These are phyloP conservation scores for Lepidotrigona ventralis DNA, from an alignment of 1,140 invertebrate species.

Conservation along the genomic window DNA sequence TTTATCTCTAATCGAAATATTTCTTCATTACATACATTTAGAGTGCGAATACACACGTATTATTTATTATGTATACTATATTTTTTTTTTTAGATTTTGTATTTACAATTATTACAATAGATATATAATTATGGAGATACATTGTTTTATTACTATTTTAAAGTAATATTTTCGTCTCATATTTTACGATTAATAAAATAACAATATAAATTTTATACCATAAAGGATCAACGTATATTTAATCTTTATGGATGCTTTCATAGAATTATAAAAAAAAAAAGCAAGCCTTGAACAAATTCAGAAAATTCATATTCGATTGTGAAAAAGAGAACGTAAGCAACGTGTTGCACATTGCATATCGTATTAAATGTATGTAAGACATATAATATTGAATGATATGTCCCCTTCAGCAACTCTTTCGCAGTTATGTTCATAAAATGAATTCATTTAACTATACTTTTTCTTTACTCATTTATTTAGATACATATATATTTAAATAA, in stretches of 20 bases:
- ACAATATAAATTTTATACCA: not conserved
- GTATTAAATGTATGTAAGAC: conserved; percentile 16
- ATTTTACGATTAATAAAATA: not conserved
- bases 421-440: not conserved
- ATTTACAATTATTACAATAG: not conserved
- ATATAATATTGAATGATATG: not conserved
- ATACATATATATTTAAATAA: not conserved
- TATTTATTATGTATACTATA: not conserved
- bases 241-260: not conserved
- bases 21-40: not conserved
- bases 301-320: conserved; percentile 3
- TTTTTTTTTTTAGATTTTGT: not conserved
- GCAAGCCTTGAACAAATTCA: conserved; percentile 7
- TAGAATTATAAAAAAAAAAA: not conserved
- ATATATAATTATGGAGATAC: not conserved
- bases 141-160: not conserved
- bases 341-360: conserved; percentile 34
- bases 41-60: not conserved
- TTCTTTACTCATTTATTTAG: not conserved
- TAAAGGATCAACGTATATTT: not conserved
- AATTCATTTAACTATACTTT: not conserved
- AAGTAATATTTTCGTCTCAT: not conserved
- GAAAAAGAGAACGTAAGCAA: not conserved
- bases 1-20: not conserved
- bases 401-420: not conserved